Conservation (phyloP, 1,140 invertebrate species). For the Saccostrea glomerata region DNA sequence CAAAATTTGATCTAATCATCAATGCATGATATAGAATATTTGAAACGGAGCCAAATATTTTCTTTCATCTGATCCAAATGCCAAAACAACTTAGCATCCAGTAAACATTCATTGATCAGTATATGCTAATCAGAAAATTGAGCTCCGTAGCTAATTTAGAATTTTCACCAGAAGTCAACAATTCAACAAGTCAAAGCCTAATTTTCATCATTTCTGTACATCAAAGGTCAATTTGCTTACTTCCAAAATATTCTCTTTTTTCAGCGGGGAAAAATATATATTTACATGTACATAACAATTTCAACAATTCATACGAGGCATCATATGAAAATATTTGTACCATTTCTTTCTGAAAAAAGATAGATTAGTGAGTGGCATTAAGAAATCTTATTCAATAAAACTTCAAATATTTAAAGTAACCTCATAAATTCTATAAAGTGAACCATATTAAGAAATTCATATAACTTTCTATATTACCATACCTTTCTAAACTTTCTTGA, state of each 20-base stretch:
- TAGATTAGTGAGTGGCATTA: too few species aligned
- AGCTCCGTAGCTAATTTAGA: neutral
- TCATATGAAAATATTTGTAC: too few species aligned
- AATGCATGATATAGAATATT: neutral
- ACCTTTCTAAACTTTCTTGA: constrained; percentile 44
- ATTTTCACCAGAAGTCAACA: constrained; percentile 9
- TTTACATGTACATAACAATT: too few species aligned
- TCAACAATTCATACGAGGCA: too few species aligned
- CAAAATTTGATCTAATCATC: neutral
- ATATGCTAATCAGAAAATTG: constrained; percentile 3
- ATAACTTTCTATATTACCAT: neutral
- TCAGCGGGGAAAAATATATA: too few species aligned
- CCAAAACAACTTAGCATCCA: neutral
- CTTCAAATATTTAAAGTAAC: too few species aligned
- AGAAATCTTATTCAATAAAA: too few species aligned
- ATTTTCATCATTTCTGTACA: neutral
- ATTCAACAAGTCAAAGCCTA: neutral
- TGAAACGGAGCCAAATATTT: constrained; percentile 17
- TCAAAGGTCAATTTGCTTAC: neutral
- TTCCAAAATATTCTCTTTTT: too few species aligned
- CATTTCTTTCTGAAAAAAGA: too few species aligned
- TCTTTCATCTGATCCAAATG: neutral
- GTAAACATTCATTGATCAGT: neutral
- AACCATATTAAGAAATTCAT: too few species aligned
- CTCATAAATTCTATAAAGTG: too few species aligned